Percentiles rank a stretch among this genome's conserved stretches.
phyloP scores from a whole-genome alignment of 2,888 invertebrate genomes.

The Acronicta leporina region DNA sequence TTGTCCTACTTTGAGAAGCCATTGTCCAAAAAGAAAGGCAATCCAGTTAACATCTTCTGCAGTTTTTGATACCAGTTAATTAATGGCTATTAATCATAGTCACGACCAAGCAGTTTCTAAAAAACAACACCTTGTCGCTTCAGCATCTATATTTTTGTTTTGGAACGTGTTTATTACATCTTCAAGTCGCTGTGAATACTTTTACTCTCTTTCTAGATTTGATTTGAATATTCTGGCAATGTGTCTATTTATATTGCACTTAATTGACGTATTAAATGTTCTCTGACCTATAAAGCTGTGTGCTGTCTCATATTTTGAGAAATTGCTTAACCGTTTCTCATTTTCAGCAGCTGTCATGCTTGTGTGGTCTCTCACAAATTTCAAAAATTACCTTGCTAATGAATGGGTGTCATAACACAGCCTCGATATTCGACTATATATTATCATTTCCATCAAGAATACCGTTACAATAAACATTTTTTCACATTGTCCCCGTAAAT shows the following conservation, averaged over 20 bases:
- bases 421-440: conserved; percentile 51
- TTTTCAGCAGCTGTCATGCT: conserved; percentile 19
- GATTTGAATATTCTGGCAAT: conserved; percentile 7
- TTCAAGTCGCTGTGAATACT: conserved; percentile 20
- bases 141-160: conserved; percentile 24
- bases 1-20: conserved; percentile 45
- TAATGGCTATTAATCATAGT: conserved; percentile 56
- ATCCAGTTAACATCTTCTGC: conserved; percentile 54
- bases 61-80: conserved; percentile 46
- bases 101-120: conserved; percentile 51
- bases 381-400: conserved; percentile 51
- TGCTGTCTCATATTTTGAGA: conserved; percentile 13
- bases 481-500: conserved; percentile 63
- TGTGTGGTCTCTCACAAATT: conserved; percentile 45
- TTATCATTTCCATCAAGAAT: conserved; percentile 63
- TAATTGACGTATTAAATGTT: conserved; percentile 13
- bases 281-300: conserved; percentile 13
- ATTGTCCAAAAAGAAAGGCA: conserved; percentile 60
- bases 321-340: conserved; percentile 11
- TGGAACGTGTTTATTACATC: conserved; percentile 16
- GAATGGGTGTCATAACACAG: conserved; percentile 57
- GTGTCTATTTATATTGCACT: conserved; percentile 11
- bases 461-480: conserved; percentile 65
- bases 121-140: conserved; percentile 33
- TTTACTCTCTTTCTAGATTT: conserved; percentile 17